Evolutionary conservation across 2,797 vertebrate genomes (phyloP).

Genomic region (Kryptopterus vitreolus): DNA sequence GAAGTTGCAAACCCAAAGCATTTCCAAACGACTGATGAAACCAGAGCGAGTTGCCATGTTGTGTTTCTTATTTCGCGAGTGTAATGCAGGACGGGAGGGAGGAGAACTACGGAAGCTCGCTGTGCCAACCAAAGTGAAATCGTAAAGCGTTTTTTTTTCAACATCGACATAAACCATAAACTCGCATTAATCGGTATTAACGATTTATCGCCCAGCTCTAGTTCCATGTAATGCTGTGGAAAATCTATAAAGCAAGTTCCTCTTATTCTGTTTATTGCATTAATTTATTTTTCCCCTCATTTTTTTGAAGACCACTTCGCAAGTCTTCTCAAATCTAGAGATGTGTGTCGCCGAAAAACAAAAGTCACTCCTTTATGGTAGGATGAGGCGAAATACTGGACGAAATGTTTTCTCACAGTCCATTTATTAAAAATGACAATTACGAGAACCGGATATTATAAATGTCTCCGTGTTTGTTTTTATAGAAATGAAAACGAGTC

Average conservation of each 20-base stretch:
- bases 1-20: too few relatives aligned
- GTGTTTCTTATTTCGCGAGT: too few relatives aligned
- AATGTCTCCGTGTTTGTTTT: neutral
- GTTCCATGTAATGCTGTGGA: neutral
- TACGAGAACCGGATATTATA: neutral
- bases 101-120: too few relatives aligned
- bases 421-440: neutral
- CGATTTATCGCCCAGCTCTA: too few relatives aligned
- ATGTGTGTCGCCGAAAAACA: neutral
- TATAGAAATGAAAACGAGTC: neutral
- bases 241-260: neutral
- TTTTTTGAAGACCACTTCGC: neutral
- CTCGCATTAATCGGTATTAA: too few relatives aligned
- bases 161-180: too few relatives aligned
- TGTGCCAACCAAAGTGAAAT: too few relatives aligned
- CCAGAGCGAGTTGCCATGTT: too few relatives aligned
- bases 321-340: neutral
- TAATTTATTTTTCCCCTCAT: neutral
- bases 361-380: neutral
- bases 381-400: neutral
- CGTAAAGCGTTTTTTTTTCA: too few relatives aligned
- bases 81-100: too few relatives aligned
- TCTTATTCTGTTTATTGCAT: neutral
- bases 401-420: neutral
- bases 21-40: too few relatives aligned